Evolutionary conservation across 2,113 vertebrate genomes (phyloP), one percentile per base, ranked within the genome.

Genomic region (Vulpes ferrilata): DNA sequence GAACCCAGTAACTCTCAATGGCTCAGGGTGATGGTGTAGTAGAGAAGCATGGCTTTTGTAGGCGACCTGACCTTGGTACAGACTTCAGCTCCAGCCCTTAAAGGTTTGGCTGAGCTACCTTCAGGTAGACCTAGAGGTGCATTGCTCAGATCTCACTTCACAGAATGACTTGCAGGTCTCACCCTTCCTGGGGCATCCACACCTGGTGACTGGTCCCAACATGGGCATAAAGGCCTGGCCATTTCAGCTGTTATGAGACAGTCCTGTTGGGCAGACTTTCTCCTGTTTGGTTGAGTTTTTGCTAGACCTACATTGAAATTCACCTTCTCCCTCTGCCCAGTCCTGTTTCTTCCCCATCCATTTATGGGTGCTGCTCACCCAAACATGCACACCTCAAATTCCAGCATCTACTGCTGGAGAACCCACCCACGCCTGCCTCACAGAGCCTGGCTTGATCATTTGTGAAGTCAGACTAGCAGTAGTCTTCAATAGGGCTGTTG

Each of bases 11-110:
- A 9, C 12, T 27, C 74, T 15, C 25, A 13, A 30, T 7, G 16
- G 25, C 11, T 81, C 25, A 2, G 8, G 30, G 10, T 30, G 11
- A n/a, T 20, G 7, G 11, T 8, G 1, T 7, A 20, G 0, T 11
- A 1, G 73, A 79, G 22, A 69, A 65, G 80, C 0, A 1, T 25
- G 38, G 65, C 16, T 30, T 90, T 53, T 51, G 57, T 20, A 48
- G 20, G 43, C 43, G 57, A 5, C 80, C 64, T 81, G 30, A 78
- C 11, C 8, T 60, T 17, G 16, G 3, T 19, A 32, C 3, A 6
- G 81, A 78, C 65, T 57, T 32, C n/a, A 76, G n/a, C 16, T 22
- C 30, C 60, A 25, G 20, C 38, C n/a, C 48, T 32, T 30, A 16
- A 90, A 87, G 48, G 10, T 53, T 27, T 25, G 23, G 25, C 15